Evolutionary conservation across 2,113 vertebrate species (phyloP), one percentile per base, ranked within the genome.

Genomic region (Callopanchax toddi): DNA sequence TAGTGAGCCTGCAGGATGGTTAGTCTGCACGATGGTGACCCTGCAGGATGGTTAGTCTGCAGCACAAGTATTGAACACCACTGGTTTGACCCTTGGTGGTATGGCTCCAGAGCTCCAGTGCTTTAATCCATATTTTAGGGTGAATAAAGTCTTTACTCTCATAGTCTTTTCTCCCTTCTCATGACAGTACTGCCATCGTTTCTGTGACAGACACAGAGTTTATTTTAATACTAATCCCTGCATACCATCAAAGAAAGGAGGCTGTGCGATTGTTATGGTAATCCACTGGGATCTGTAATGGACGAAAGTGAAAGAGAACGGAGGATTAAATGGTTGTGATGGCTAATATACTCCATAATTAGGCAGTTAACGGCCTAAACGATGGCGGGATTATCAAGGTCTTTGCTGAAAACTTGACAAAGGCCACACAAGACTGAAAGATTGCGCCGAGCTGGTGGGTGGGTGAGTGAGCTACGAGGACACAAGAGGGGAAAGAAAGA

Each of bases 281-380:
- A 87, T 87, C 85, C 84, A 61, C 50, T 1, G 60, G 87, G 84
- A 82, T 75, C 75, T 82, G 53, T 87, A 87, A 87, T 86, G 79
- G 87, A 70, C 59, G 36, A 79, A 85, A 86, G 87, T 86, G 84
- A 87, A 90, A 79, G 76, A 75, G 78, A 89, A 76, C 11, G 17
- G 65, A 68, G 86, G 86, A 89, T 87, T 88, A 88, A 57, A 65
- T 44, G 71, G 22, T 79, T 86, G 86, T 81, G 86, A 85, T 78
- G 81, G 87, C 87, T 81, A 83, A 85, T 89, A 87, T 87, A 83
- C 84, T 82, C 81, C 43, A 59, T 83, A 88, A 90, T 90, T 88
- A 90, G 89, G 78, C 79, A 66, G 79, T 87, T 90, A 88, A 90
- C 83, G 75, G 87, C 79, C 71, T 79, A 25, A 9, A 74, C 60